Base-by-base conservation (phyloP, 2,888 invertebrate genomes). In the Tricholauxania praeusta region DNA sequence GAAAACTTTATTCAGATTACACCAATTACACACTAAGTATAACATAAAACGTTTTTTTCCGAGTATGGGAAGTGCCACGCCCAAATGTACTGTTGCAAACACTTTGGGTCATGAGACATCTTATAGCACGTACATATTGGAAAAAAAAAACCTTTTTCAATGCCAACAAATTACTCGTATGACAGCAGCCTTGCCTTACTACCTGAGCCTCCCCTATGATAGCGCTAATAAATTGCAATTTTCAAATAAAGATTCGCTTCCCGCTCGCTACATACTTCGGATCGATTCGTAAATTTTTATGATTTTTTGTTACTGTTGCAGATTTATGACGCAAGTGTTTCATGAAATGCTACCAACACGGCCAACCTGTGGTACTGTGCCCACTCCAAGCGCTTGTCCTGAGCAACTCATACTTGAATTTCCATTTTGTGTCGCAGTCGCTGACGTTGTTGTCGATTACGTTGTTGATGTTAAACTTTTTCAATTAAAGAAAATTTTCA, bases 401-500 rank as follows among this genome's bases (percentile, higher is more conserved):
- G 32, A n/a, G 39, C 39, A 39, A 39, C 39, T 39, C 39, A 7
- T 39, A 39, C 39, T 39, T 39, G 39, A 39, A 39, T 39, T 39
- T 39, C 47, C 39, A 32, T 55, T 53, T n/a, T 17, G 39, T 39
- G 55, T 22, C 17, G 28, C 57, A 17, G 55, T 53, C 48, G 47
- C 12, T 39, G 39, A 65, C 28, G 67, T 57, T 48, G 59, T 57
- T 48, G 47, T 62, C 52, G 60, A 69, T 53, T 70, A 39, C 39
- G 10, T 10, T 39, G 39, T 39, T 39, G 39, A 39, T 39, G 22
- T 62, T 62, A 19, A 70, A 70, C 66, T 68, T 72, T 68, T 72
- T 55, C 68, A 72, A 72, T 72, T 72, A 72, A 62, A 72, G 67
- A 68, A 72, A 66, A 39, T 72, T 72, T 62, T 48, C 70, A 62